phyloP scores from a whole-genome alignment of 2,113 vertebrate species.

The Poeciliopsis prolifica region DNA sequence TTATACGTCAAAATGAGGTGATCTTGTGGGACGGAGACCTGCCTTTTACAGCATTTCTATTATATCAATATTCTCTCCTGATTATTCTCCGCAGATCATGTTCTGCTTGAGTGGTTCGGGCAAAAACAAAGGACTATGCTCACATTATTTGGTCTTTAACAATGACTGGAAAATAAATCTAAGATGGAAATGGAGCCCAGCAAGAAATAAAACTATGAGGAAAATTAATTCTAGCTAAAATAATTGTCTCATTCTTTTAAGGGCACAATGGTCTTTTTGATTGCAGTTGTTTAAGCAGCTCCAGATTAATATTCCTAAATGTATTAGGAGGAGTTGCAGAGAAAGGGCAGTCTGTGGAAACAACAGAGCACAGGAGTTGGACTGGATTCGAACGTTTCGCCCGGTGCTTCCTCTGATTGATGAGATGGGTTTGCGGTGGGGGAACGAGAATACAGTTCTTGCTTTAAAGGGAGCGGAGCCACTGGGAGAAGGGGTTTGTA shows the following conservation, averaged over 20 bases:
- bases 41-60: slow-evolving; percentile 29
- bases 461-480: slow-evolving; percentile 48
- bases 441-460: slow-evolving; percentile 38
- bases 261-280: slow-evolving; percentile 20
- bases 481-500: slow-evolving; percentile 49
- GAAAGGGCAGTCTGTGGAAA: slow-evolving; percentile 14
- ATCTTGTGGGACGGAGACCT: slow-evolving; percentile 25
- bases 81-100: slow-evolving; percentile 37
- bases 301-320: slow-evolving; percentile 9
- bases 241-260: neutral
- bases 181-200: slow-evolving; percentile 11
- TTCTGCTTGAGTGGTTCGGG: slow-evolving; percentile 28
- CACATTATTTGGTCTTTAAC: slow-evolving; percentile 35
- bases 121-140: slow-evolving; percentile 29
- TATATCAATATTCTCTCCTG: slow-evolving; percentile 33
- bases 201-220: slow-evolving; percentile 1
- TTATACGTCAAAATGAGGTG: slow-evolving; percentile 50
- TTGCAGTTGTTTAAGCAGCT: slow-evolving; percentile 35
- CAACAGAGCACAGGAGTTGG: slow-evolving; percentile 31
- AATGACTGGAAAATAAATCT: slow-evolving; percentile 24
- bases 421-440: slow-evolving; percentile 36
- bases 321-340: neutral
- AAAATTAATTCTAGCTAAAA: slow-evolving; percentile 9
- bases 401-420: slow-evolving; percentile 49
- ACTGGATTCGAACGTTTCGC: slow-evolving; percentile 32